Conservation (phyloP, 2,113 vertebrate species). For the Thymallus thymallus region DNA sequence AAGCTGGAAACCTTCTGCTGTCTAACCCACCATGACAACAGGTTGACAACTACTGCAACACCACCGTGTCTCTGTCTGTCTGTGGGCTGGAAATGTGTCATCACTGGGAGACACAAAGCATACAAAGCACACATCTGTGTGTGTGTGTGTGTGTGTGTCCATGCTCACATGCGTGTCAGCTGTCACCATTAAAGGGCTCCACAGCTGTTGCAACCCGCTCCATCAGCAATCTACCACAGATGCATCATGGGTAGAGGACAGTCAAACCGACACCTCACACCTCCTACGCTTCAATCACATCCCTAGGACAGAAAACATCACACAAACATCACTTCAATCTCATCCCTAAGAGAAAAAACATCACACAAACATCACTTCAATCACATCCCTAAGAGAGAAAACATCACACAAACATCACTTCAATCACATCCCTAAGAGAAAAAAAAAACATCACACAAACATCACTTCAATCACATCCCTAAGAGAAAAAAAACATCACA, state of each 20-base stretch:
- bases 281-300: slow-evolving; percentile 1
- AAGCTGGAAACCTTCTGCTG: no score
- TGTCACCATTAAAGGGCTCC: not conserved
- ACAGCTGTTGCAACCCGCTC: slow-evolving; percentile 14
- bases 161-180: not conserved
- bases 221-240: slow-evolving; percentile 9
- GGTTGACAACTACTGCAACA: slow-evolving; percentile 11
- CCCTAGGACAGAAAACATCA: slow-evolving; percentile 10
- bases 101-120: no score
- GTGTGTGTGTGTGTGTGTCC: not conserved
- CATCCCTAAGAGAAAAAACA: no score
- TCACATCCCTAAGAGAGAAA: no score
- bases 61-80: no score
- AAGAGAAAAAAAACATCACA: no score
- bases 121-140: not conserved
- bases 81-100: no score
- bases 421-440: not conserved
- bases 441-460: no score
- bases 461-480: no score
- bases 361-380: no score
- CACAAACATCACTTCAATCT: not conserved
- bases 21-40: slow-evolving; percentile 3
- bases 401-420: not conserved
- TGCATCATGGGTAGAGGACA: slow-evolving; percentile 20
- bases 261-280: slow-evolving; percentile 2